Evolutionary conservation across 2,797 vertebrate genomes (phyloP).

Genomic region (Mergus octosetaceus): DNA sequence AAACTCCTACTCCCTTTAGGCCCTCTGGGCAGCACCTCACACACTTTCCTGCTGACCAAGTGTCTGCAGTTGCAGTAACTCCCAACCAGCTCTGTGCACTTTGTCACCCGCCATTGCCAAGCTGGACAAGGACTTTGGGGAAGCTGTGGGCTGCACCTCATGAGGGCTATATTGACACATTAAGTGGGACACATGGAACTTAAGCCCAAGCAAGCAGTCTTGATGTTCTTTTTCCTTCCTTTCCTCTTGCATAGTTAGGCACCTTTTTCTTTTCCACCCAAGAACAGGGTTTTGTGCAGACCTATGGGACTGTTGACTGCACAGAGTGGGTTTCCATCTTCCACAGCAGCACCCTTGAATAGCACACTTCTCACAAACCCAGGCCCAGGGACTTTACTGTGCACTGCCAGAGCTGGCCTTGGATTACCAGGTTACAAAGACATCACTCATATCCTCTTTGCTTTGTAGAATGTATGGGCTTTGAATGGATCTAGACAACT

Average conservation of each 20-base stretch:
- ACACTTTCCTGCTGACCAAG: neutral
- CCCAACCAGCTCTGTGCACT: neutral
- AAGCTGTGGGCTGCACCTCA: accelerated
- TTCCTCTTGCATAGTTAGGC: neutral
- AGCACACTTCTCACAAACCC: neutral
- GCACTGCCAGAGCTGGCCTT: neutral
- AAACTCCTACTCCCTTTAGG: neutral
- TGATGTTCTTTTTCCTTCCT: neutral
- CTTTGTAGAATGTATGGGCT: neutral
- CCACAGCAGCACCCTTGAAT: neutral
- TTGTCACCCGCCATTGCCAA: neutral
- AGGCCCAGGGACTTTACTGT: neutral
- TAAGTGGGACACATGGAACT: neutral
- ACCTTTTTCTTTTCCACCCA: neutral
- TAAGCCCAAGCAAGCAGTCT: neutral
- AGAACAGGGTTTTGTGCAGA: accelerated
- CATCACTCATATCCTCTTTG: neutral
- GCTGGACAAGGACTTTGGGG: neutral
- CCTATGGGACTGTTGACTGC: neutral
- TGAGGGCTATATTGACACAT: neutral
- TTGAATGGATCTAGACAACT: neutral
- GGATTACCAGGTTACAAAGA: neutral
- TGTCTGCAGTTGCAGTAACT: neutral
- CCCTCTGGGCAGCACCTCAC: constrained; percentile 7
- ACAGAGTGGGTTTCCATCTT: neutral